Evolutionary conservation across 2,888 invertebrate genomes (phyloP).

Genomic region (Melolontha melolontha): DNA sequence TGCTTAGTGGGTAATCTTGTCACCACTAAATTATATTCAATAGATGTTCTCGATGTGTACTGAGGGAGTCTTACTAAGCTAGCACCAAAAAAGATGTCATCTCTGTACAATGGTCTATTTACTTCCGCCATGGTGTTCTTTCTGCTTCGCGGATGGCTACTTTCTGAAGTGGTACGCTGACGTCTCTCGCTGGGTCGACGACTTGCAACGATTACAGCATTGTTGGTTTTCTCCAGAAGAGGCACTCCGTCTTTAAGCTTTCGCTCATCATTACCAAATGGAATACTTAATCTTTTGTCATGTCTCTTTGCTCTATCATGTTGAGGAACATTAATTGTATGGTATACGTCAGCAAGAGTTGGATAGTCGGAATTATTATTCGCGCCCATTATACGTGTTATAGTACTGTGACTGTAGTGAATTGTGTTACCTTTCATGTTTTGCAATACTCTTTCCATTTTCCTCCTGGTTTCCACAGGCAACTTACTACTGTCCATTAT

Average conservation of each 20-base stretch:
- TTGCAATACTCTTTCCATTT: constrained; percentile 61
- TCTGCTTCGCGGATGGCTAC: constrained; percentile 50
- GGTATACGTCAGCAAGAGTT: constrained; percentile 77
- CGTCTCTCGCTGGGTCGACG: constrained; percentile 51
- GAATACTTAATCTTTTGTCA: constrained; percentile 60
- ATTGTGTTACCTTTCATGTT: constrained; percentile 54
- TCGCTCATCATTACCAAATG: constrained; percentile 56
- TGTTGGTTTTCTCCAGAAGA: constrained; percentile 47
- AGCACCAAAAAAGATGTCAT: constrained; percentile 91
- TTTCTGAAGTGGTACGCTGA: constrained; percentile 56
- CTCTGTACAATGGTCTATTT: constrained; percentile 85
- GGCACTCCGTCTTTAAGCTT: constrained; percentile 49
- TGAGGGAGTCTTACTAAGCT: constrained; percentile 70
- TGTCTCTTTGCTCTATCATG: constrained; percentile 45
- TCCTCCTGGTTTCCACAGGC: constrained; percentile 55
- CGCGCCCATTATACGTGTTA: constrained; percentile 58
- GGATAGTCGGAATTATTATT: constrained; percentile 73
- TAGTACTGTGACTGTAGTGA: constrained; percentile 57
- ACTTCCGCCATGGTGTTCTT: constrained; percentile 72
- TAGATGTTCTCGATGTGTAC: constrained; percentile 36
- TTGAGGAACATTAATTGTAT: constrained; percentile 60
- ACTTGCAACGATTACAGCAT: constrained; percentile 49
- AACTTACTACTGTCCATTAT: constrained; percentile 61
- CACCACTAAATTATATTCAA: constrained; percentile 82
- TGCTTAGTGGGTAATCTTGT: constrained; percentile 80